phyloP scores from a whole-genome alignment of 2,113 vertebrate genomes.

The Peromyscus polionotus region DNA sequence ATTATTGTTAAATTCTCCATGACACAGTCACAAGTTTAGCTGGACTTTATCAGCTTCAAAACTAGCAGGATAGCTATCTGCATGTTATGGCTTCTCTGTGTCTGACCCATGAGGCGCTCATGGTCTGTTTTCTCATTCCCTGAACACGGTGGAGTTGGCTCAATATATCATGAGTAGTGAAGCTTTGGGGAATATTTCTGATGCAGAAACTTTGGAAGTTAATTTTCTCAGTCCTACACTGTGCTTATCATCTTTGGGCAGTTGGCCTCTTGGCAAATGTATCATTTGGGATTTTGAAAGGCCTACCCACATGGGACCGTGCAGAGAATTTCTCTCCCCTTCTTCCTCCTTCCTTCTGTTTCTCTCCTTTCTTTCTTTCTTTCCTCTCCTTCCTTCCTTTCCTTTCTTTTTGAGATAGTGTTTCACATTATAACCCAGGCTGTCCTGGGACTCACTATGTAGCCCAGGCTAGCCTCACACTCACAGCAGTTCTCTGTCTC shows the following conservation, averaged over 20 bases:
- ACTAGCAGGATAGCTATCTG: not conserved
- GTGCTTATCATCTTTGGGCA: not conserved
- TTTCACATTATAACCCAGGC: not conserved
- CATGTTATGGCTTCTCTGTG: not conserved
- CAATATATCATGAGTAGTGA: not conserved
- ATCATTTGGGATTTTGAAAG: not conserved
- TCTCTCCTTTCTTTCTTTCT: not conserved
- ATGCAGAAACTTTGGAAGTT: not conserved
- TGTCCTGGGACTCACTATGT: not conserved
- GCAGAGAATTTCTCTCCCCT: not conserved
- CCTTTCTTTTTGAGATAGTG: not conserved
- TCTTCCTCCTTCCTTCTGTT: not conserved
- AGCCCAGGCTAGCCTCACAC: not conserved
- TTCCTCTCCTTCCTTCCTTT: too few relatives aligned
- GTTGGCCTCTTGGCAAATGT: not conserved
- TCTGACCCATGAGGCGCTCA: not conserved
- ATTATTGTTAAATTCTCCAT: not conserved
- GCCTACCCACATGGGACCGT: too few relatives aligned
- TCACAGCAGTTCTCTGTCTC: not conserved
- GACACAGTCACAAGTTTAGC: not conserved
- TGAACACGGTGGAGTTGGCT: accelerated
- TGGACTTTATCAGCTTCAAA: not conserved
- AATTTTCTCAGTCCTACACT: not conserved
- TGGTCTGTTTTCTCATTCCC: not conserved
- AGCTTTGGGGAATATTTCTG: not conserved